Evolutionary conservation across 2,888 invertebrate genomes (phyloP), one percentile per base, ranked within the genome.

Genomic region (Selenia dentaria): DNA sequence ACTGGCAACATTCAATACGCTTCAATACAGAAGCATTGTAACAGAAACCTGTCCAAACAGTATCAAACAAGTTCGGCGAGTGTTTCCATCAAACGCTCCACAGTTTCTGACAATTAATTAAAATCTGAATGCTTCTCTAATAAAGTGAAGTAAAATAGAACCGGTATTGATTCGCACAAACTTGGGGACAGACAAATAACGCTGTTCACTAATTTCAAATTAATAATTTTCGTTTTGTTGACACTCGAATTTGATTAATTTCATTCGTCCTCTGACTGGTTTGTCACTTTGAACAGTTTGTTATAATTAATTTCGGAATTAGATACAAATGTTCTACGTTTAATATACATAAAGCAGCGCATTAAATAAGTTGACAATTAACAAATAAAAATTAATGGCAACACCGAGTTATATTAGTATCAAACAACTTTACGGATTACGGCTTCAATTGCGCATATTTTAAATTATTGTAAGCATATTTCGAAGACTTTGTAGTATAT

Each of bases 61-160:
- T 78, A 74, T 74, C 77, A 72, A 71, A 79, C 77, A 83, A 82
- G 71, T 83, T 79, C 62, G 64, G 63, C 62, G 74, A 80, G 72
- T 73, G 78, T 75, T 82, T 81, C 79, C 78, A 79, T 83, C 75
- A 79, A 80, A 77, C 69, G 65, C 52, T 68, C 64, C 40, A 11
- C 73, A 70, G 70, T 73, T 70, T 70, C 73, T 77, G 77, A 79
- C 82, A 82, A 83, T 83, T 83, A 83, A 83, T 82, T 82, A 82
- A 74, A 81, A 77, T 64, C 68, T 70, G 74, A 80, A 80, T 78
- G 63, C 71, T 60, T 72, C 66, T 72, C 64, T 65, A 60, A 60
- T 65, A 66, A 66, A 71, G 69, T 67, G 76, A 70, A 73, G 69
- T 67, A 77, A 70, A 73, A 72, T 71, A 67, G 67, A 67, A 66